Conservation (phyloP, 2,113 vertebrate genomes). For the Plotosus lineatus region DNA sequence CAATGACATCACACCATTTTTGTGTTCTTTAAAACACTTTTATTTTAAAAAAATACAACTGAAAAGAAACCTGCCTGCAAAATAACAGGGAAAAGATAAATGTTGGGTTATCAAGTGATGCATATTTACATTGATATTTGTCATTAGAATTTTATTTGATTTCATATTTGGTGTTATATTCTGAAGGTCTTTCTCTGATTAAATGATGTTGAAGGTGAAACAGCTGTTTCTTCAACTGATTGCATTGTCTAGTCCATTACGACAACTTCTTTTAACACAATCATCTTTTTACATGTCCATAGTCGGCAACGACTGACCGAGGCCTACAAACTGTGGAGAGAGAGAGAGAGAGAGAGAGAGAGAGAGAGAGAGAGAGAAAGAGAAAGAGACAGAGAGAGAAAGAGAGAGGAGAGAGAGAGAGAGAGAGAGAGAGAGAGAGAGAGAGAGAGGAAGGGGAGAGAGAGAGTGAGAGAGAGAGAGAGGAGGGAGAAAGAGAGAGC, state of each 20-base stretch:
- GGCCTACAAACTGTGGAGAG: too few species aligned
- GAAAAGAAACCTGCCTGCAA: background rate
- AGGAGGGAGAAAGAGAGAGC: too few species aligned
- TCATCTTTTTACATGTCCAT: conserved; percentile 19
- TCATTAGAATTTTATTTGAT: conserved; percentile 9
- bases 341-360: too few species aligned
- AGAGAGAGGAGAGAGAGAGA: too few species aligned
- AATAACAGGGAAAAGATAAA: background rate
- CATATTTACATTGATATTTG: background rate
- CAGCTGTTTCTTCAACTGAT: conserved; percentile 54
- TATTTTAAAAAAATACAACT: too few species aligned
- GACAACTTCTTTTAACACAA: conserved; percentile 48
- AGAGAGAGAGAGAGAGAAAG: too few species aligned
- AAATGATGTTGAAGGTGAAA: conserved; percentile 41
- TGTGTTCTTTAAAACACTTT: background rate
- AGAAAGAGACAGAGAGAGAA: too few species aligned
- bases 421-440: too few species aligned
- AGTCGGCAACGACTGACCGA: too few species aligned
- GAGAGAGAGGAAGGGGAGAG: too few species aligned
- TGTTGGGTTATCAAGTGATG: background rate
- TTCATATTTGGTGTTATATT: conserved; percentile 6
- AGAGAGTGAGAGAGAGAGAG: too few species aligned
- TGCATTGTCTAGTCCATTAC: conserved; percentile 50
- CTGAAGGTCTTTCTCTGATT: conserved; percentile 23
- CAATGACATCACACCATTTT: too few species aligned